Conservation (phyloP, 2,888 invertebrate species). For the Cryptosula pallasiana region DNA sequence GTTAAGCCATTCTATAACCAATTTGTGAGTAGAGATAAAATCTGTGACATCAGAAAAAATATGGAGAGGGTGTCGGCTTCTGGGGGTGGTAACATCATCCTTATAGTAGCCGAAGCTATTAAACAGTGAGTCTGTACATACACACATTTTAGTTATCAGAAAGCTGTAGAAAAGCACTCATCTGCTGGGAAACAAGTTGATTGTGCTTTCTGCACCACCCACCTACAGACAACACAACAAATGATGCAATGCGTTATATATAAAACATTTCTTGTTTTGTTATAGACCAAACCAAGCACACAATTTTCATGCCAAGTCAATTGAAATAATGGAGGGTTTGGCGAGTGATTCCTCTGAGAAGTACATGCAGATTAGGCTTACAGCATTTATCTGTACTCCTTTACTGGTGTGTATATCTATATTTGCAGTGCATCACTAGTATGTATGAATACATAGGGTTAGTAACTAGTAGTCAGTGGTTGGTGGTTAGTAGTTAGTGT, state of each 20-base stretch:
- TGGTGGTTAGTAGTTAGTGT: no score
- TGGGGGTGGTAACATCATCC: not conserved
- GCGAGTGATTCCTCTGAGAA: not conserved
- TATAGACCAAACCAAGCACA: not conserved
- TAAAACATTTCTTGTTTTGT: no score
- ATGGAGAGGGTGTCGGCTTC: slow-evolving; percentile 32
- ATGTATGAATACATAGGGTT: no score
- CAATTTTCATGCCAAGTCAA: not conserved
- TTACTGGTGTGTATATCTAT: not conserved
- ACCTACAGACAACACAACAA: no score
- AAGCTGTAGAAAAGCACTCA: no score
- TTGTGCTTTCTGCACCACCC: no score
- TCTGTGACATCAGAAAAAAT: slow-evolving; percentile 36
- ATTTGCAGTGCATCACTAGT: no score
- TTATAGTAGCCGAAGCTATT: not conserved
- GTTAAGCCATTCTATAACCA: slow-evolving; percentile 51
- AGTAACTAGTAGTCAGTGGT: not conserved
- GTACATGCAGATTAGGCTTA: slow-evolving; percentile 8
- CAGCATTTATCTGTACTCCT: not conserved
- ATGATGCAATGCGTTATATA: no score
- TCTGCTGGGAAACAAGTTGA: no score
- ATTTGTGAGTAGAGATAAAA: slow-evolving; percentile 55
- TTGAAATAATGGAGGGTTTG: not conserved
- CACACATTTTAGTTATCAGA: not conserved
- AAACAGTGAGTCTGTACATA: not conserved